Percentiles rank a stretch among this genome's conserved stretches.
Evolutionary conservation across 2,888 invertebrate species (phyloP).

Genomic region (Branchellion lobata): DNA sequence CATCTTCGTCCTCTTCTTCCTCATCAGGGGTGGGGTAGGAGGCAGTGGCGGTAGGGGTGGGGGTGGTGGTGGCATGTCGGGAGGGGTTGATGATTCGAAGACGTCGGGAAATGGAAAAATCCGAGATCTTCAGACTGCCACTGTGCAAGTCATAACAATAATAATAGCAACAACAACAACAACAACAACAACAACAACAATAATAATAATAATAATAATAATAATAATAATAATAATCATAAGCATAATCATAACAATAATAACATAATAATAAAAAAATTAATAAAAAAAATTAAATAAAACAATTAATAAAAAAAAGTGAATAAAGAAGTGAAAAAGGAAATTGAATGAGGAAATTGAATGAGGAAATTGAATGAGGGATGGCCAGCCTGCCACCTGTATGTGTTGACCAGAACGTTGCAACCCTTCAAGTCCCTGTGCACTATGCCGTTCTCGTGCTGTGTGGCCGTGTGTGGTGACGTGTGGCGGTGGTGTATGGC

Average conservation of each 20-base stretch:
- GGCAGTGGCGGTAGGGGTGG: too few relatives aligned
- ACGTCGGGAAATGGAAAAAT: conserved; percentile 97
- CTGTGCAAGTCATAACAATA: conserved; percentile 65
- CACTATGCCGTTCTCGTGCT: conserved; percentile 96
- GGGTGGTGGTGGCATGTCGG: conserved; percentile 75
- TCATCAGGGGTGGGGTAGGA: too few relatives aligned
- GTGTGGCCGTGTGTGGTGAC: not conserved
- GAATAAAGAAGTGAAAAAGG: not conserved
- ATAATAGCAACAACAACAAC: too few relatives aligned
- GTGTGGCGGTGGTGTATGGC: too few relatives aligned
- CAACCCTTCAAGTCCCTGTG: conserved; percentile 98
- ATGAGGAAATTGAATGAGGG: not conserved
- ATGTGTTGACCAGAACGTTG: conserved; percentile 97
- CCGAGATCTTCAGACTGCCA: conserved; percentile 96
- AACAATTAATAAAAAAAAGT: not conserved
- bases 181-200: too few relatives aligned
- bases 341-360: not conserved
- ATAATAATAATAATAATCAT: too few relatives aligned
- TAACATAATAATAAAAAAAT: too few relatives aligned
- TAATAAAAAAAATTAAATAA: not conserved
- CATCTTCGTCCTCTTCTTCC: conserved; percentile 13
- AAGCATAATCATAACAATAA: too few relatives aligned
- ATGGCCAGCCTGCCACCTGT: not conserved
- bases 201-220: too few relatives aligned
- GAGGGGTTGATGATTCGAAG: conserved; percentile 81